Base-by-base conservation (phyloP, 2,888 invertebrate species). In the Agrilus mali region DNA sequence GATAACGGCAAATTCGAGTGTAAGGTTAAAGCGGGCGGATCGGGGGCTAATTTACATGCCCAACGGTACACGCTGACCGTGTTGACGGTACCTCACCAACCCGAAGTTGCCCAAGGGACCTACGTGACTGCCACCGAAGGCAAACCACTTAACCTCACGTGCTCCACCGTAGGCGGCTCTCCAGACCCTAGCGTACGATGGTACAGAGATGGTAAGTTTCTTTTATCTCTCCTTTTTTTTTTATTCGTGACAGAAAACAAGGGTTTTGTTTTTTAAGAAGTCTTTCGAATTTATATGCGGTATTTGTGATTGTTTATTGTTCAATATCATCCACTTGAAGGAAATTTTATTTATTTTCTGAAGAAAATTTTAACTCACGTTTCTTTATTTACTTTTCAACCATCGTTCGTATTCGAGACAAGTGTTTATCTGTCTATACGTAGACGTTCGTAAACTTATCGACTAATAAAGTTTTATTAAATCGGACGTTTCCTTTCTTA, bases 1-100 rank as follows among this genome's bases (percentile, higher is more conserved):
- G 93, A 90, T 72, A 92, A 92, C 67, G 93, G 90, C 42, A 79
- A 82, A 58, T 94, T 90, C 72, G 90, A 88, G 70, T 95, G 93
- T 68, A 82, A 83, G 57, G 82, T 84, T 59, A 88, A 82, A 72
- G 88, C 80, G 48, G 82, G 77, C 56, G 89, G 84, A 51, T 86
- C 86, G 20, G 89, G 89, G 36, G 76, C 78, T 48, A 85, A 85
- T 65, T 73, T 89, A 55, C 88, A 89, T 70, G 81, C 85, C 52
- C 87, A 90, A 67, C 79, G 80, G 47, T 82, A 88, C 61, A 77
- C 80, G 51, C 73, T 93, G 55, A 90, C 90, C 27, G 90, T 93
- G 44, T 74, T 93, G 45, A 85, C 89, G 33, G 78, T 82, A 40
- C 93, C 93, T 0, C 82, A 85, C 51, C 77, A 81, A 40, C 93